Percentiles rank a stretch among this genome's conserved stretches.
Evolutionary conservation across 2,113 vertebrate species (phyloP).

Genomic region (Castor canadensis): DNA sequence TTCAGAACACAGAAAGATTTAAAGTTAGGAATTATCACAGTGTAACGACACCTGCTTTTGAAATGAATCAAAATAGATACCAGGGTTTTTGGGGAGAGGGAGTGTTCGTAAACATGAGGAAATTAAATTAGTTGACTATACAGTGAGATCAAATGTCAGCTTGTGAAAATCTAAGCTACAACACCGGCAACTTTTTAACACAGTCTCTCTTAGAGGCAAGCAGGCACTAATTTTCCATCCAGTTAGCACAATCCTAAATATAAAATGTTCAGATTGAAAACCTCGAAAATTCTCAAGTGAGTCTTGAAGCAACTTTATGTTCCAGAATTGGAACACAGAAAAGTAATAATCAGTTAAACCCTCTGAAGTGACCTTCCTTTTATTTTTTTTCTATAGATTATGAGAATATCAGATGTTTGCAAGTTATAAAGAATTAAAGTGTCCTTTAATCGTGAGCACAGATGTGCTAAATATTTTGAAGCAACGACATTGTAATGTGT

Average conservation of each 20-base stretch:
- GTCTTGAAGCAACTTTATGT: constrained; percentile 12
- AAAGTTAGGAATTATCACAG: constrained; percentile 72
- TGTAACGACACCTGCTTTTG: constrained; percentile 72
- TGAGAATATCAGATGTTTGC: constrained; percentile 61
- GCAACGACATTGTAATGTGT: constrained; percentile 82
- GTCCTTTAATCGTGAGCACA: constrained; percentile 80
- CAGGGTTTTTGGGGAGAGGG: neutral
- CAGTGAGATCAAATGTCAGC: constrained; percentile 62
- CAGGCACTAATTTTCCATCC: constrained; percentile 66
- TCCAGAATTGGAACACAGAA: constrained; percentile 64
- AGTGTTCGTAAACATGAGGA: constrained; percentile 65
- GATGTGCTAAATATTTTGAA: constrained; percentile 88
- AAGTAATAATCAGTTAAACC: constrained; percentile 61
- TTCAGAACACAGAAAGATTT: constrained; percentile 61
- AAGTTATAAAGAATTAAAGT: constrained; percentile 77
- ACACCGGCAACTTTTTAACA: constrained; percentile 68
- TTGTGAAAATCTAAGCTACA: constrained; percentile 65
- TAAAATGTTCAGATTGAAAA: constrained; percentile 74
- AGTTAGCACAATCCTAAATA: constrained; percentile 76
- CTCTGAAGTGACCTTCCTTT: constrained; percentile 58
- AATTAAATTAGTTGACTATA: constrained; percentile 72
- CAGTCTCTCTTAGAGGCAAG: constrained; percentile 60
- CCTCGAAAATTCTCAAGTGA: constrained; percentile 69
- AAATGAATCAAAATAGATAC: constrained; percentile 70
- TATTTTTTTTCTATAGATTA: constrained; percentile 53